Base-by-base conservation (phyloP, 2,113 vertebrate species). In the Meleagris gallopavo region DNA sequence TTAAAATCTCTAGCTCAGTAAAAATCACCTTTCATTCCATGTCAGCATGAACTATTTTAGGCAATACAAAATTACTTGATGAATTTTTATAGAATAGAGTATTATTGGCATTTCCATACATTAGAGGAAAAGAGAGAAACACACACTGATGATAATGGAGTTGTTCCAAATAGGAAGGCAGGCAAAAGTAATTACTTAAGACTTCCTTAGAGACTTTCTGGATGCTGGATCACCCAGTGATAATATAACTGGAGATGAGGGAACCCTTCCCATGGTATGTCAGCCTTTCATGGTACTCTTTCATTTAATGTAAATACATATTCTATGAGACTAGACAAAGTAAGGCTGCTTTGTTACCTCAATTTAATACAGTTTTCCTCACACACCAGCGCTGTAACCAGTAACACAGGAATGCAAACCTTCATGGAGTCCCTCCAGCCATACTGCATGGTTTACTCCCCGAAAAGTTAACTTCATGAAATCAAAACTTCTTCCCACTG, bases 21-120 rank as follows among this genome's bases (percentile, higher is more conserved):
- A 75, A 57, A 60, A 43, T 13, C 19, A 18, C 38, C 8, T 22
- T 95, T 86, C 62, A 21, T 83, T 94, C 69, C 4, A 10, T 84
- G 69, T 90, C 85, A 86, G 76, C 70, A 64, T 29, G 2, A 71
- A 19, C 14, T 52, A 27, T 27, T 52, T 52, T 15, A 27, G 62
- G 88, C 70, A 65, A 55, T 60, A 88, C 70, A 65, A 58, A 79
- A 84, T 62, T 38, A 18, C 20, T 58, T 64, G 60, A 41, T 45
- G 75, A 48, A 38, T 78, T 93, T 94, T 95, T 76, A 93, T n/a
- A 71, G 85, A 85, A 77, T 3, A 11, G 64, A 50, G 18, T 13
- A 8, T 79, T 88, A 89, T 88, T 88, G 94, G 72, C 61, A 58
- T 88, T 91, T 75, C 88, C n/a, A 22, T 93, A 64, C 78, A 83